These are phyloP conservation scores for Zaprionus gabonicus DNA, from an alignment of 1,140 invertebrate genomes.

Conservation along the genomic window DNA sequence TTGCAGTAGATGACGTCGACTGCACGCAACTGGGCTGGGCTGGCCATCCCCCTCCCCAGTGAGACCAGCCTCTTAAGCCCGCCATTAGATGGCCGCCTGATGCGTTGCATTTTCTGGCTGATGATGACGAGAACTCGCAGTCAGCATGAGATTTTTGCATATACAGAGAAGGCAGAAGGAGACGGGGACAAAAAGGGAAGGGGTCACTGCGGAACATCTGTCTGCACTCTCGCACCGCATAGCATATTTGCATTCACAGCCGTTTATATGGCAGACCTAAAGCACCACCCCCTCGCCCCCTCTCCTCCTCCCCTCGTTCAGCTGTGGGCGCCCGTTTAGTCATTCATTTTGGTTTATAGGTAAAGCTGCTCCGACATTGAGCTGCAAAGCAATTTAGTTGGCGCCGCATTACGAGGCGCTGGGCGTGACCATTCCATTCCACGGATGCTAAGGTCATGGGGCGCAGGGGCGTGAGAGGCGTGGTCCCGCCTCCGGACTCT, in stretches of 20 bases:
- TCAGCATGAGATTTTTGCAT: constrained; percentile 47
- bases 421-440: constrained; percentile 21
- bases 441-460: constrained; percentile 22
- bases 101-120: constrained; percentile 43
- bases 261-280: constrained; percentile 42
- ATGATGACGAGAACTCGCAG: constrained; percentile 37
- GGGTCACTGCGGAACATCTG: constrained; percentile 32
- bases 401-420: constrained; percentile 44
- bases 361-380: constrained; percentile 42
- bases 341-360: constrained; percentile 78
- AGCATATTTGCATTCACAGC: constrained; percentile 67
- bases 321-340: constrained; percentile 39
- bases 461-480: neutral
- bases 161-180: constrained; percentile 5
- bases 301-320: neutral
- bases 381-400: constrained; percentile 73
- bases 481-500: neutral
- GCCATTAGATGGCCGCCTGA: constrained; percentile 22
- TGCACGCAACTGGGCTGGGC: constrained; percentile 10
- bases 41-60: neutral
- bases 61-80: constrained; percentile 1
- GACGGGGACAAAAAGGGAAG: neutral
- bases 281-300: neutral
- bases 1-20: constrained; percentile 33
- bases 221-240: constrained; percentile 18